Evolutionary conservation across 2,888 invertebrate genomes (phyloP).

Genomic region (Perdita meconis): DNA sequence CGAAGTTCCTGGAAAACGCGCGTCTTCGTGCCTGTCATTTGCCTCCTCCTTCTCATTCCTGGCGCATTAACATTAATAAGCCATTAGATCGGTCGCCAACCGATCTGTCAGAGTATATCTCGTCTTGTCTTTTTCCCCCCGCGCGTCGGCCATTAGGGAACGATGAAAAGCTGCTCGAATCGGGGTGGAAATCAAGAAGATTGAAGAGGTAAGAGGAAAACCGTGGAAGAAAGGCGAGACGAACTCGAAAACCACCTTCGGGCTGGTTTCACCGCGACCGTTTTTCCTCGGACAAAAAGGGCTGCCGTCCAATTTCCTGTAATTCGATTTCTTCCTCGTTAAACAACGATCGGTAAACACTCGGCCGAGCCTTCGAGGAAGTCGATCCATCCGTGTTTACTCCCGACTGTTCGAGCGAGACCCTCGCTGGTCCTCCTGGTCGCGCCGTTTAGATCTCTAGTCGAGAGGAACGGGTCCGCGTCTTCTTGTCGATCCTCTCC

Average conservation of each 20-base stretch:
- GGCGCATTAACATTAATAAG: slow-evolving; percentile 69
- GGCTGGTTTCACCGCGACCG: background rate
- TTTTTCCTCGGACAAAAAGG: background rate
- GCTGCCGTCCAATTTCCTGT: slow-evolving; percentile 16
- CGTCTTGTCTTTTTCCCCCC: background rate
- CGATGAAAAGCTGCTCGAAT: background rate
- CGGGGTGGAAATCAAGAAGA: background rate
- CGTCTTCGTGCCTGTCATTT: slow-evolving; percentile 52
- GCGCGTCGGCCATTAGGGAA: background rate
- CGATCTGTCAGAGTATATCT: background rate
- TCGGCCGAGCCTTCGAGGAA: slow-evolving; percentile 41
- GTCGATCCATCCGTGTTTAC: slow-evolving; percentile 67
- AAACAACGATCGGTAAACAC: slow-evolving; percentile 48
- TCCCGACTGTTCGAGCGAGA: slow-evolving; percentile 70
- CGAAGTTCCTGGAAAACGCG: background rate
- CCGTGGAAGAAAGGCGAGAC: background rate
- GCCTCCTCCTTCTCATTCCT: slow-evolving; percentile 59
- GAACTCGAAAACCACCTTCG: no score
- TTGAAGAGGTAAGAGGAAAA: background rate
- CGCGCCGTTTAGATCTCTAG: slow-evolving; percentile 69
- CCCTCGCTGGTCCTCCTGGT: slow-evolving; percentile 54
- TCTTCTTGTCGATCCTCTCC: slow-evolving; percentile 57
- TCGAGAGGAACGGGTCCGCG: slow-evolving; percentile 68
- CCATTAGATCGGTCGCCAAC: slow-evolving; percentile 63
- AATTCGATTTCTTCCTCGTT: slow-evolving; percentile 59